These are phyloP conservation scores for Aphyosemion australe DNA, from an alignment of 2,113 vertebrate species.

Conservation along the genomic window DNA sequence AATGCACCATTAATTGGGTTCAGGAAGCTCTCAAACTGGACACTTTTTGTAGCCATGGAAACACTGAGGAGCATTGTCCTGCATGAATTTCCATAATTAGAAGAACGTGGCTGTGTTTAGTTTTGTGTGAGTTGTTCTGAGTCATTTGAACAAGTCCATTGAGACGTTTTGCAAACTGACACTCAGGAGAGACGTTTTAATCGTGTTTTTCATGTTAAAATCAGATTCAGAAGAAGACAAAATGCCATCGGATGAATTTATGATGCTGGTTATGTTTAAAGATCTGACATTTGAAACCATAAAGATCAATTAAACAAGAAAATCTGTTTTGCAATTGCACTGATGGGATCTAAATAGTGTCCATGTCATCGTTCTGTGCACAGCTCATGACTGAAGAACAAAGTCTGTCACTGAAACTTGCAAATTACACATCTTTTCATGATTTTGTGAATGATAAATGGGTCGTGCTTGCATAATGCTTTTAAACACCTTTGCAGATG, in stretches of 20 bases:
- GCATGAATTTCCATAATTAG: constrained; percentile 18
- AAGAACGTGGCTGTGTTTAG: constrained; percentile 7
- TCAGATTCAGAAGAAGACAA: neutral
- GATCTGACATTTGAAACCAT: neutral
- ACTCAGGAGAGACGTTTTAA: neutral
- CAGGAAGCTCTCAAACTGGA: constrained; percentile 1
- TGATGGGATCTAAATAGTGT: no score
- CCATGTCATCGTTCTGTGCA: neutral
- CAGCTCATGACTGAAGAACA: neutral
- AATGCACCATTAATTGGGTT: constrained; percentile 7
- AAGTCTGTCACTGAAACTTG: neutral
- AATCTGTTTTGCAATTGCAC: no score
- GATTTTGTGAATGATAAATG: neutral
- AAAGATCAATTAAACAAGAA: neutral
- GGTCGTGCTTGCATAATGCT: neutral
- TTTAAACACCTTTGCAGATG: neutral
- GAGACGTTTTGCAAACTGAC: constrained; percentile 1
- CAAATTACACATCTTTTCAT: neutral
- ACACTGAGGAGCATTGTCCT: neutral
- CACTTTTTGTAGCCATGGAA: constrained; percentile 34
- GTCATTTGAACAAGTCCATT: neutral
- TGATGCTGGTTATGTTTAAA: no score
- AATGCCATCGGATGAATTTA: no score
- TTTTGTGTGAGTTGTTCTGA: neutral
- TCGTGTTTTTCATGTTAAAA: constrained; percentile 7